Base-by-base conservation (phyloP, 1,140 invertebrate species). In the Plodia interpunctella region DNA sequence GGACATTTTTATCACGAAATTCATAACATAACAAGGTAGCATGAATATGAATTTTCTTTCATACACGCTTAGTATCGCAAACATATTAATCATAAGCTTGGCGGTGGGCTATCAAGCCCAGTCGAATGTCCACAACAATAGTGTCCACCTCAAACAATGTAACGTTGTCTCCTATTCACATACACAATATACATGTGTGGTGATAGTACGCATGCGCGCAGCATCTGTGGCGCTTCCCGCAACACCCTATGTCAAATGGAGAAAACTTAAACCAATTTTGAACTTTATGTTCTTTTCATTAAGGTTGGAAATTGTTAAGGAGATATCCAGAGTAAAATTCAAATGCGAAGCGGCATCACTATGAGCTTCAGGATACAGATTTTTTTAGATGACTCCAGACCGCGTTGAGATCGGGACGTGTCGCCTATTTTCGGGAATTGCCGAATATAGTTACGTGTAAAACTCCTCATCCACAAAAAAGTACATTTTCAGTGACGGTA, bases 331-430 rank as follows among this genome's bases (percentile, higher is more conserved):
- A 65, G 58, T 59, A 63, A 74, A 81, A 68, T 79, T 79, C 68
- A 63, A 77, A 79, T 74, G 66, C 70, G 70, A 76, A 76, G 78
- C 77, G 64, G 74, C 73, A 80, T 67, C 67, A 80, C 80, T 84
- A 83, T 83, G 80, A 83, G 85, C 83, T 86, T 74, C 76, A 83
- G 85, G 82, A 88, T 65, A 81, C 73, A 65, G 68, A 83, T 88
- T 84, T 85, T 50, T 85, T 86, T 86, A 88, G 85, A 88, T 81
- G 76, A 78, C 69, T 74, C 69, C 76, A 60, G 76, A 68, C 64
- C 80, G 83, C 57, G 69, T 56, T 58, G 73, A 75, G 63, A 75
- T 66, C 68, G 76, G 68, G 78, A 80, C 83, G 85, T 78, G 68
- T 73, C 68, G 59, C 10, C 4, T 49, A 54, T 54, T 28, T 49